Evolutionary conservation across 2,888 invertebrate species (phyloP).

Genomic region (Clanis bilineata): DNA sequence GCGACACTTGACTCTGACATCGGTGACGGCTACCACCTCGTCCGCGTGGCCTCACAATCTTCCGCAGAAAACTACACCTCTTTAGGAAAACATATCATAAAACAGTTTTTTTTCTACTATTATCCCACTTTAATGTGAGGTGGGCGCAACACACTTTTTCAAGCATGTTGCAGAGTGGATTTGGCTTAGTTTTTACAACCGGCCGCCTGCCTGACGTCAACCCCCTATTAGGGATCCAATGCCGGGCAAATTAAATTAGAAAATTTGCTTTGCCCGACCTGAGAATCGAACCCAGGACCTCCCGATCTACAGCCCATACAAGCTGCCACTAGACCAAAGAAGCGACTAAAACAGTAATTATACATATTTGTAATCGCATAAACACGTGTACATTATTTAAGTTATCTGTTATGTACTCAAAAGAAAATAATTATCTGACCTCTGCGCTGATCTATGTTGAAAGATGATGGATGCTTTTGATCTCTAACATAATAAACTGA

Average conservation of each 20-base stretch:
- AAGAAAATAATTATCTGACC: not conserved
- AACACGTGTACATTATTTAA: not conserved
- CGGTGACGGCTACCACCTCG: slow-evolving; percentile 49
- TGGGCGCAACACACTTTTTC: too few relatives aligned
- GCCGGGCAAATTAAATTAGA: too few relatives aligned
- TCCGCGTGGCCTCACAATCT: slow-evolving; percentile 33
- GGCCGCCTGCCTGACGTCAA: too few relatives aligned
- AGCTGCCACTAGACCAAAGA: too few relatives aligned
- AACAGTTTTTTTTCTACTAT: too few relatives aligned
- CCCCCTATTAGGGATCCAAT: too few relatives aligned
- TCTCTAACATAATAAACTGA: not conserved
- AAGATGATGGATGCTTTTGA: slow-evolving; percentile 3
- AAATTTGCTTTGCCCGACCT: too few relatives aligned
- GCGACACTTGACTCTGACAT: slow-evolving; percentile 72
- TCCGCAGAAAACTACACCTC: slow-evolving; percentile 21
- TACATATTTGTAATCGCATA: not conserved
- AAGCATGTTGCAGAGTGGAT: too few relatives aligned
- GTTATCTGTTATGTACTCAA: not conserved
- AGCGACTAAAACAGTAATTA: not conserved
- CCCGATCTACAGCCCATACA: too few relatives aligned
- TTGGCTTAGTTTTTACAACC: too few relatives aligned
- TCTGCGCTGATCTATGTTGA: not conserved
- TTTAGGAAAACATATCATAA: not conserved
- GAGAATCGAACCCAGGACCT: too few relatives aligned
- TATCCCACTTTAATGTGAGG: too few relatives aligned